phyloP scores from a whole-genome alignment of 2,888 invertebrate species.

The Escarpia spicata region DNA sequence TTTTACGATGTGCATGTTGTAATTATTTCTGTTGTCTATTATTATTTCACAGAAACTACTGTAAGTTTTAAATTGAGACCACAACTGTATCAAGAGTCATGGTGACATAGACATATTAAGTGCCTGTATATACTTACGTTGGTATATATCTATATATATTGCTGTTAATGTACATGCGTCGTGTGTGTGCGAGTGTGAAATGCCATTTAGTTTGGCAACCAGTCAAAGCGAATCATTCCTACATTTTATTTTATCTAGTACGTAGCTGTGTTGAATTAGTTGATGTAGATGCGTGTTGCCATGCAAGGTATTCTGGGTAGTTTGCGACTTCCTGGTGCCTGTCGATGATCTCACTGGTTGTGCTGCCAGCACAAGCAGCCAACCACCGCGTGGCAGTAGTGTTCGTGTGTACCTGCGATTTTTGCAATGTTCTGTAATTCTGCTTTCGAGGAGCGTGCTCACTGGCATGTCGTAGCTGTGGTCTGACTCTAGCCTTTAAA shows the following conservation, averaged over 20 bases:
- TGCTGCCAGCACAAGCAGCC: background rate
- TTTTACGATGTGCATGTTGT: conserved; percentile 16
- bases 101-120: conserved; percentile 9
- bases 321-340: background rate
- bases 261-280: conserved; percentile 3
- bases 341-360: background rate
- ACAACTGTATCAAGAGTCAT: background rate
- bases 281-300: background rate
- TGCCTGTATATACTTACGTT: background rate
- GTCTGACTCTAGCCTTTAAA: background rate
- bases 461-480: background rate
- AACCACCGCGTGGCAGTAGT: background rate
- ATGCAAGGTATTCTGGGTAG: background rate
- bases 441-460: background rate
- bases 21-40: background rate
- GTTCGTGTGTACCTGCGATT: background rate
- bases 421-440: background rate
- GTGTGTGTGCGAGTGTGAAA: background rate
- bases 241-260: background rate
- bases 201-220: background rate
- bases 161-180: conserved; percentile 3
- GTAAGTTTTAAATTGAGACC: background rate
- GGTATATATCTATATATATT: conserved; percentile 11
- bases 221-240: conserved; percentile 11
- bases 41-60: conserved; percentile 5